A percentile compares a stretch with the other conserved stretches of the same genome.
phyloP scores from a whole-genome alignment of 2,797 vertebrate genomes.

The Myotis planiceps region DNA sequence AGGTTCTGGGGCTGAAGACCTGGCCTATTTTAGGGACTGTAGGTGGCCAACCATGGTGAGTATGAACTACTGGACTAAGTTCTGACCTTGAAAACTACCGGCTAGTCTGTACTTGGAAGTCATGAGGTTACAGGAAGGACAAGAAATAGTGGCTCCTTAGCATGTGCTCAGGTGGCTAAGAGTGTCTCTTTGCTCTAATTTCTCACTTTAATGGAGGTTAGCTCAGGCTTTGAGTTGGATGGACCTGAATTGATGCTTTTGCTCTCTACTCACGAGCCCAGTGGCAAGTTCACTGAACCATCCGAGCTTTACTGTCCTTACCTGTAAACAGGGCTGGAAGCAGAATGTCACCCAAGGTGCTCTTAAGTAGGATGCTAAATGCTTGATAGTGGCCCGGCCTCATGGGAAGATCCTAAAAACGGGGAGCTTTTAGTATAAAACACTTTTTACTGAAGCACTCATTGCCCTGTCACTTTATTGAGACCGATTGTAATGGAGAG shows the following conservation, averaged over 20 bases:
- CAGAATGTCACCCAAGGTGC: not conserved
- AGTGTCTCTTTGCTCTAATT: not conserved
- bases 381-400: not conserved
- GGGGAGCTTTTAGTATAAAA: not conserved
- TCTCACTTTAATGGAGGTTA: not conserved
- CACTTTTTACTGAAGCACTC: not conserved
- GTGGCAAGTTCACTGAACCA: not conserved
- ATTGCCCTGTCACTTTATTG: not conserved
- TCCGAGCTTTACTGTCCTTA: not conserved
- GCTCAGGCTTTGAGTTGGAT: not conserved
- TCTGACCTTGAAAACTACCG: no score
- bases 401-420: fast-evolving
- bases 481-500: not conserved
- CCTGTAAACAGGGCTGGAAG: not conserved
- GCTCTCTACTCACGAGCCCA: not conserved
- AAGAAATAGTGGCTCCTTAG: not conserved
- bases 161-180: not conserved
- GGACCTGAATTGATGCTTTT: not conserved
- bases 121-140: not conserved
- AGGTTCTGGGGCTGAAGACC: not conserved
- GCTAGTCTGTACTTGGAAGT: no score
- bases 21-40: not conserved
- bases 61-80: not conserved
- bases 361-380: not conserved
- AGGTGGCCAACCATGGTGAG: not conserved